Evolutionary conservation across 2,888 invertebrate genomes (phyloP).

Genomic region (Scaptomyza flava): DNA sequence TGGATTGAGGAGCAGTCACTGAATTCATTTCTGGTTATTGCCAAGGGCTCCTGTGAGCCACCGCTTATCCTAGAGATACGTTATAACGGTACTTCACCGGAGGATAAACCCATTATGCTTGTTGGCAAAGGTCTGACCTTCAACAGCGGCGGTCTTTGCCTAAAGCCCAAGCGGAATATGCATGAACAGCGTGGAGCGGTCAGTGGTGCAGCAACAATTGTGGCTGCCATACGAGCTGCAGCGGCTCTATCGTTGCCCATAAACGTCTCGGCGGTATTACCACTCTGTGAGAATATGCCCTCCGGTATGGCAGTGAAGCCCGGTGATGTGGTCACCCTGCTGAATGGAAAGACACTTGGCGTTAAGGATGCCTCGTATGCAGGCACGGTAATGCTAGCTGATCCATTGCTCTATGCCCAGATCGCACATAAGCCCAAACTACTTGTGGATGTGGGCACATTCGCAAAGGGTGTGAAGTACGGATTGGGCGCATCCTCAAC

Average conservation of each 20-base stretch:
- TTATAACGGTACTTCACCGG: constrained; percentile 84
- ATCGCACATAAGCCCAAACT: constrained; percentile 86
- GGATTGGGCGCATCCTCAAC: constrained; percentile 86
- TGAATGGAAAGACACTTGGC: constrained; percentile 85
- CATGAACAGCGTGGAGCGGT: constrained; percentile 85
- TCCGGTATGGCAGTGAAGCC: constrained; percentile 87
- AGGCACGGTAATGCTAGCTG: constrained; percentile 91
- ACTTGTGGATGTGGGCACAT: constrained; percentile 86
- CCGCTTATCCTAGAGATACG: constrained; percentile 86
- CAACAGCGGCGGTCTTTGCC: constrained; percentile 84
- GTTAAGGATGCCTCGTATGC: constrained; percentile 87
- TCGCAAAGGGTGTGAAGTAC: constrained; percentile 84
- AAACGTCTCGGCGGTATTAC: constrained; percentile 85
- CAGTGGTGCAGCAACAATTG: constrained; percentile 87
- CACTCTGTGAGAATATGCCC: constrained; percentile 85
- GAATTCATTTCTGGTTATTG: constrained; percentile 85
- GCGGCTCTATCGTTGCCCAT: constrained; percentile 86
- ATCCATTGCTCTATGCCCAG: constrained; percentile 91
- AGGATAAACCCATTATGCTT: constrained; percentile 85
- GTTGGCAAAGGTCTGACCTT: constrained; percentile 87
- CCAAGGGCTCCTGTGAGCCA: constrained; percentile 85
- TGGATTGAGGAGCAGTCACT: constrained; percentile 86
- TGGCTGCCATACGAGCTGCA: constrained; percentile 85
- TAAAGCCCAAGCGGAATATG: constrained; percentile 64
- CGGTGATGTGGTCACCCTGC: constrained; percentile 83